Conservation (phyloP, 2,113 vertebrate genomes). For the Psammodynastes pulverulentus region DNA sequence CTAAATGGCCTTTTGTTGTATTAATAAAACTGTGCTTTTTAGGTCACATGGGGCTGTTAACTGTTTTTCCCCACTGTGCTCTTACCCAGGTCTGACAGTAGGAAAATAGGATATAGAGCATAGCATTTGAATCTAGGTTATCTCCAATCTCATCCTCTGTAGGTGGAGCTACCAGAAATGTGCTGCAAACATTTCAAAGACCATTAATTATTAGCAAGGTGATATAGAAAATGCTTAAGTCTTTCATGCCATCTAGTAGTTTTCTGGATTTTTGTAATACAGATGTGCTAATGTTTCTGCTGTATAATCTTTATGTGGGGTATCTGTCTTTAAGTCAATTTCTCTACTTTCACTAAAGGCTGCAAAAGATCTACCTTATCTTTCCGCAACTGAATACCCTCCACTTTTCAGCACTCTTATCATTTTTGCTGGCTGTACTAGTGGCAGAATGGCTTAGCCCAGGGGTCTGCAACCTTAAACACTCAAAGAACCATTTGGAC, state of each 20-base stretch:
- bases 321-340: not conserved
- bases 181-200: not conserved
- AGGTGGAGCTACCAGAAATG: not conserved
- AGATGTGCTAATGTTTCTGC: not conserved
- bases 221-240: not conserved
- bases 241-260: not conserved
- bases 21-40: not conserved
- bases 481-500: no score
- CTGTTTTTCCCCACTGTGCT: not conserved
- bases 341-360: not conserved
- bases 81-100: not conserved
- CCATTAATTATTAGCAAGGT: not conserved
- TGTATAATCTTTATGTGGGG: not conserved
- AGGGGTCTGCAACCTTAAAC: no score
- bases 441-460: not conserved
- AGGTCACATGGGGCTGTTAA: not conserved
- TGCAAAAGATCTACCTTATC: not conserved
- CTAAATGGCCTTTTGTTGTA: not conserved
- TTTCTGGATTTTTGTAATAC: not conserved
- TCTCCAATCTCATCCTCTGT: not conserved
- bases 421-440: not conserved
- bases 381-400: not conserved
- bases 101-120: not conserved
- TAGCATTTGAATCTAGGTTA: not conserved
- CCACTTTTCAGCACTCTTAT: not conserved